These are phyloP conservation scores for Abscondita cerata DNA, from an alignment of 2,888 invertebrate genomes.

Conservation along the genomic window DNA sequence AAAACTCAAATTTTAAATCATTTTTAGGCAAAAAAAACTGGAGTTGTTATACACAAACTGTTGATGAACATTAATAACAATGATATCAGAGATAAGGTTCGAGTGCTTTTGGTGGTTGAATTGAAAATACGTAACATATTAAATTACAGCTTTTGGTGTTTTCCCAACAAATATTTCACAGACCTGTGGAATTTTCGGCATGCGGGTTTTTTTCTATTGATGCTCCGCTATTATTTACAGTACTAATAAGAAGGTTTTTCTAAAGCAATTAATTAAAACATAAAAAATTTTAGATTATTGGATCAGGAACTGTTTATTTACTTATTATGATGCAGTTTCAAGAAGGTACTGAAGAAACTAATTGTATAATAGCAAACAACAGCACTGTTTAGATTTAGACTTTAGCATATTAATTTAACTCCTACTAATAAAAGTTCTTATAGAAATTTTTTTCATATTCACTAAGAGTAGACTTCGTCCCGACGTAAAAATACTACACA, in stretches of 20 bases:
- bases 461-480: too few relatives aligned
- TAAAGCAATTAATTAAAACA: not conserved
- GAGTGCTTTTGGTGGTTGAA: too few relatives aligned
- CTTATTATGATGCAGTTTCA: slow-evolving; percentile 59
- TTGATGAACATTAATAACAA: slow-evolving; percentile 30
- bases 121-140: not conserved
- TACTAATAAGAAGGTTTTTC: slow-evolving; percentile 17
- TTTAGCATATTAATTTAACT: too few relatives aligned
- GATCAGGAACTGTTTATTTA: slow-evolving; percentile 58
- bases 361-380: slow-evolving; percentile 22
- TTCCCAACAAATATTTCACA: slow-evolving; percentile 46
- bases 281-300: slow-evolving; percentile 51
- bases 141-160: slow-evolving; percentile 45
- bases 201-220: slow-evolving; percentile 47
- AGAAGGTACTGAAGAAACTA: slow-evolving; percentile 47
- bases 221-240: slow-evolving; percentile 43
- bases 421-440: too few relatives aligned
- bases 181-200: slow-evolving; percentile 41
- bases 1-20: not conserved
- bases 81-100: slow-evolving; percentile 22
- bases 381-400: not conserved
- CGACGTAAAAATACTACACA: too few relatives aligned
- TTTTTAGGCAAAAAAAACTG: slow-evolving; percentile 38
- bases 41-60: slow-evolving; percentile 39
- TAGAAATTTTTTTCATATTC: too few relatives aligned